Evolutionary conservation across 2,113 vertebrate genomes (phyloP).

Genomic region (Orycteropus afer): DNA sequence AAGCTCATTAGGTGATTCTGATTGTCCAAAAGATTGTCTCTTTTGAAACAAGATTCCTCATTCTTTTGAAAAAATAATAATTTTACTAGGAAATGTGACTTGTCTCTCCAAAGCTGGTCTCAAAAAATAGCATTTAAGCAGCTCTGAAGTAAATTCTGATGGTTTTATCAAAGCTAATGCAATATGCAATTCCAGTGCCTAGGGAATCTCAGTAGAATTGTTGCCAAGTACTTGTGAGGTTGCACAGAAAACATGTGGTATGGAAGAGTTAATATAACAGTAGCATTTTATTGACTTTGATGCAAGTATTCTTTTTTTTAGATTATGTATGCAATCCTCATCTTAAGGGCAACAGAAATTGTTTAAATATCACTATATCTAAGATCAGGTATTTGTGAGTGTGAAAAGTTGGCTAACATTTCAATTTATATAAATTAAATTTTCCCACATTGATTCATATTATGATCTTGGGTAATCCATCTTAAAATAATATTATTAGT

Average conservation of each 20-base stretch:
- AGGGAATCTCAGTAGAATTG: neutral
- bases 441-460: slow-evolving; percentile 7
- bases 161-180: slow-evolving; percentile 63
- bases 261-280: neutral
- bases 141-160: slow-evolving; percentile 57
- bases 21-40: neutral
- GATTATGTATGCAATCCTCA: neutral
- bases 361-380: neutral
- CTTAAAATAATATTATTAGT: slow-evolving; percentile 7
- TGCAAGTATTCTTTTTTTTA: neutral
- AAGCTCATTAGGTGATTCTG: neutral
- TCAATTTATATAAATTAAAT: slow-evolving; percentile 11
- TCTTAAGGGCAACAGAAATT: neutral
- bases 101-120: neutral
- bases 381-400: neutral
- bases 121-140: slow-evolving; percentile 32
- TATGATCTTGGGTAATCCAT: neutral
- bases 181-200: neutral
- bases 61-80: slow-evolving; percentile 52
- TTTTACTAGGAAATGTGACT: slow-evolving; percentile 64
- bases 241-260: neutral
- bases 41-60: slow-evolving; percentile 61
- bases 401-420: neutral
- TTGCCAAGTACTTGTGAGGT: neutral
- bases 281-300: slow-evolving; percentile 17